A percentile compares a stretch with the other conserved stretches of the same genome.
These are phyloP conservation scores for Sciurus niger DNA, from an alignment of 2,113 vertebrate genomes.

Conservation along the genomic window DNA sequence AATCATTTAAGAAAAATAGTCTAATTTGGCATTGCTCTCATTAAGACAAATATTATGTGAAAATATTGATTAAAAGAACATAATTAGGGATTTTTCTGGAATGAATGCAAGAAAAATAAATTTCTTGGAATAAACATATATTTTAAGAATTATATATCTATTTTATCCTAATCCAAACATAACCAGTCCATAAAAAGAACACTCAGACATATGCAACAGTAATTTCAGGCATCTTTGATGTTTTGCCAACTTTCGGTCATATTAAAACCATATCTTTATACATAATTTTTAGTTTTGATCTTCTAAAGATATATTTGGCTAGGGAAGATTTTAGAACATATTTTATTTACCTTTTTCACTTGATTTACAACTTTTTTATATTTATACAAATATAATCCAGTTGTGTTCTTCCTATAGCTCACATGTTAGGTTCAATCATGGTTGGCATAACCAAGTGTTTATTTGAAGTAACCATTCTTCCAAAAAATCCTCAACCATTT, in stretches of 20 bases:
- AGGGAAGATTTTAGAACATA: background rate
- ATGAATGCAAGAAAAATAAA: constrained; percentile 27
- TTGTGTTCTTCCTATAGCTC: background rate
- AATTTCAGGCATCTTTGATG: background rate
- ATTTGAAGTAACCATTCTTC: background rate
- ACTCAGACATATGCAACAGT: background rate
- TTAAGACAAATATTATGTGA: constrained; percentile 53
- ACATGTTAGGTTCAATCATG: background rate
- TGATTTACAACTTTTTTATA: background rate
- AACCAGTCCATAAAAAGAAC: background rate
- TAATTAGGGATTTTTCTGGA: constrained; percentile 26
- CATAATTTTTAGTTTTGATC: background rate
- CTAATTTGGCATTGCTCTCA: background rate
- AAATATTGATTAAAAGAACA: constrained; percentile 56
- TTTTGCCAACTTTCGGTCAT: background rate
- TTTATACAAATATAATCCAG: background rate
- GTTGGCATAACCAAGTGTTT: background rate
- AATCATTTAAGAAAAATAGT: constrained; percentile 39
- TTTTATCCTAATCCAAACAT: constrained; percentile 34
- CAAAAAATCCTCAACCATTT: background rate
- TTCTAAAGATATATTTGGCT: background rate
- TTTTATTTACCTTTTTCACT: background rate
- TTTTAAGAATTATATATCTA: constrained; percentile 37
- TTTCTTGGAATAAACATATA: constrained; percentile 4
- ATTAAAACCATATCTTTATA: background rate